A percentile compares a stretch with the other conserved stretches of the same genome.
Conservation (phyloP, 2,888 invertebrate species). For the Drosophila algonquin region DNA sequence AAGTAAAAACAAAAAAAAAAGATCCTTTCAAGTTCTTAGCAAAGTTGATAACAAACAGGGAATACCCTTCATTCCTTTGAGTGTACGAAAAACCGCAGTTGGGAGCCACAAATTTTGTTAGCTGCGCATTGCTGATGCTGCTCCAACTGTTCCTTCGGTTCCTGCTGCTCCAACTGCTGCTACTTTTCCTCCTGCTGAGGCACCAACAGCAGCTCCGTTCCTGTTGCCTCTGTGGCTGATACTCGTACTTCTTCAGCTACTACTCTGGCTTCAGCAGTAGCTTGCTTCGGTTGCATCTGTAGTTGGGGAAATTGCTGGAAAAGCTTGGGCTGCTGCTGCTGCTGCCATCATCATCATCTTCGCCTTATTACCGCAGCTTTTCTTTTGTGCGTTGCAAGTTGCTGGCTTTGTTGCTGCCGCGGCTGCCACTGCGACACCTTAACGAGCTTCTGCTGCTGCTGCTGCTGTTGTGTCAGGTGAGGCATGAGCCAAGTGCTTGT, state of each 20-base stretch:
- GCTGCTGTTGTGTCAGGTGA: conserved; percentile 20
- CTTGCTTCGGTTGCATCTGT: not conserved
- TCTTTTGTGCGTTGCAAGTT: conserved; percentile 52
- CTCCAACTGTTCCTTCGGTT: conserved; percentile 27
- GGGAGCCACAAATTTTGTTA: conserved; percentile 53
- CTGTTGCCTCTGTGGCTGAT: conserved; percentile 1
- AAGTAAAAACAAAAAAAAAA: too few relatives aligned
- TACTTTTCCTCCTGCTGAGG: not conserved
- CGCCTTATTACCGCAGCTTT: conserved; percentile 67
- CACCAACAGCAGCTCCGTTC: not conserved
- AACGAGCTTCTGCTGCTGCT: conserved; percentile 48
- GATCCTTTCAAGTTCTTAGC: not conserved
- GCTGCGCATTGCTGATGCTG: conserved; percentile 44
- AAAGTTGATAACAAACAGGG: not conserved
- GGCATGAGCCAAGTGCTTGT: not conserved
- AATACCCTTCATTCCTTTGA: conserved; percentile 9
- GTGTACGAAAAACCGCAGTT: conserved; percentile 49
- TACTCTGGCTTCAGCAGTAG: not conserved
- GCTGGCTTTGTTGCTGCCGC: conserved; percentile 16
- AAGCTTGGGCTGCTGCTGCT: conserved; percentile 38
- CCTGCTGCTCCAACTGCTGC: conserved; percentile 1
- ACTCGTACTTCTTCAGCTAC: not conserved
- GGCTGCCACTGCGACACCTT: conserved; percentile 36
- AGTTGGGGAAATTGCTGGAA: conserved; percentile 19
- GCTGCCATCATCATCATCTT: conserved; percentile 59